Evolutionary conservation across 2,797 vertebrate species (phyloP), one percentile per base, ranked within the genome.

Genomic region (Hippoglossus hippoglossus): DNA sequence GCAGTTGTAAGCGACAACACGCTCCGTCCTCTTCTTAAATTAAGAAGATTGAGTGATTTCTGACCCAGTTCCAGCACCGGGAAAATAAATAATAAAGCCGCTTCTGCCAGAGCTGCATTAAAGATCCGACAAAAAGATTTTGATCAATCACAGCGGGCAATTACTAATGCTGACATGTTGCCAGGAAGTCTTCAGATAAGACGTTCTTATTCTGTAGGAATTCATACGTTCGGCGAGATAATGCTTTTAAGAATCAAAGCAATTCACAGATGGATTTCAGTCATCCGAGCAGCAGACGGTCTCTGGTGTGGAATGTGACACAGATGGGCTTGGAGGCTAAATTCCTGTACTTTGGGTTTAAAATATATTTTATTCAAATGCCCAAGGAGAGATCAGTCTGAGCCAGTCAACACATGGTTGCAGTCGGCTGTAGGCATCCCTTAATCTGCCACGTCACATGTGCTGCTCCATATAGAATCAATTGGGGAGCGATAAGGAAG

Each of bases 361-460:
- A 86, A 82, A 82, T 83, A 57, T 73, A 57, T 73, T 83, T 79
- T 64, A 79, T 67, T 79, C 44, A 80, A 70, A 80, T 58, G 78
- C 84, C 75, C 55, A 46, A 63, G 73, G 82, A 71, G 58, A 53
- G 68, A 75, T 75, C 55, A 77, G 73, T 73, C 31, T 75, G 80
- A 82, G 74, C 75, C 76, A 76, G 74, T 22, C 41, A 72, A 66
- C 72, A 77, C 76, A 63, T 41, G 78, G 65, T 62, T 21, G 26
- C 61, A 69, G 63, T 52, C 44, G 46, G 78, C 79, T 73, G 60
- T 5, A 47, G 78, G 80, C 73, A 66, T 77, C 73, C 70, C 63
- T 71, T 81, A 75, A 85, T 90, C 67, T 78, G 69, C 74, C 82
- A 61, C 79, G 76, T 74, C 79, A 73, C 79, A 79, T 81, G 67